Conservation (phyloP, 2,797 vertebrate species). For the Semotilus atromaculatus region DNA sequence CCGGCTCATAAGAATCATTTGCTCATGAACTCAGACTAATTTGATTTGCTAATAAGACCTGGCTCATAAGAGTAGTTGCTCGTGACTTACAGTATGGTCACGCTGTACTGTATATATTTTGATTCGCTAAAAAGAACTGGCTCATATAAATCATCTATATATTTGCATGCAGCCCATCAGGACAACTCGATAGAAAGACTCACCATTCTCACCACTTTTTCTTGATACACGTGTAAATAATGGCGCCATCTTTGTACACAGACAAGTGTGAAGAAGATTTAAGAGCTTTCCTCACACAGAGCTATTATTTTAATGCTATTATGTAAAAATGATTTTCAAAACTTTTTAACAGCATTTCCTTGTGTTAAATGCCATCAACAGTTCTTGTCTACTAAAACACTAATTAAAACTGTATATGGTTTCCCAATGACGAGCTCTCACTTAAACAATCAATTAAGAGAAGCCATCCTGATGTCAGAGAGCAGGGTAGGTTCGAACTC, state of each 20-base stretch:
- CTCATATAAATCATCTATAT: neutral
- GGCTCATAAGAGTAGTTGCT: neutral
- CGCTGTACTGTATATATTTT: neutral
- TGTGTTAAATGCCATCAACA: neutral
- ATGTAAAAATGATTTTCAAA: neutral
- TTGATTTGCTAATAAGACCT: neutral
- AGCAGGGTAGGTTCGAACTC: constrained; percentile 9
- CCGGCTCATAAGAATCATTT: neutral
- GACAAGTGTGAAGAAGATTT: neutral
- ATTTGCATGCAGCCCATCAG: neutral
- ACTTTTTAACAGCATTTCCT: neutral
- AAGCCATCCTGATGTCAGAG: constrained; percentile 8
- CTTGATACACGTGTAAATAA: neutral
- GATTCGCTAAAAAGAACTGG: neutral
- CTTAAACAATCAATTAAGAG: constrained; percentile 17
- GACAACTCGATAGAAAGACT: neutral
- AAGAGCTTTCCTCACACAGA: neutral
- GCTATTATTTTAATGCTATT: neutral
- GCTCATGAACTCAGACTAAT: neutral
- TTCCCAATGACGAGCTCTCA: neutral
- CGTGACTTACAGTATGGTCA: too few species aligned
- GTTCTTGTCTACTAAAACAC: neutral
- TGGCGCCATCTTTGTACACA: neutral
- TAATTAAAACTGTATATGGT: neutral
- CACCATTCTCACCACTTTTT: neutral